A percentile compares a stretch with the other conserved stretches of the same genome.
Conservation (phyloP, 2,888 invertebrate species). For the Tethea ocularis region DNA sequence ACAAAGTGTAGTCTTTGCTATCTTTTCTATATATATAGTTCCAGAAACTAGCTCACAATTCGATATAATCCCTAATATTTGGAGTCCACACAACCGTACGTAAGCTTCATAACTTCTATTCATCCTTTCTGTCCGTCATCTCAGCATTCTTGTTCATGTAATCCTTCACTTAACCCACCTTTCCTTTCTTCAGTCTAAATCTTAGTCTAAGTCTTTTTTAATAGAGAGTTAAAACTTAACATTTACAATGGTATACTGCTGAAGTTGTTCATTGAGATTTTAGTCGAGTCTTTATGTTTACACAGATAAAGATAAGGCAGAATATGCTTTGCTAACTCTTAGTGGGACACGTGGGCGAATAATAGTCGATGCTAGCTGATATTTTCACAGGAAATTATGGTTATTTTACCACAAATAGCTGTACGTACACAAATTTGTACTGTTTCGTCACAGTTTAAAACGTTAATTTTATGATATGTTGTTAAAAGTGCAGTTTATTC, state of each 20-base stretch:
- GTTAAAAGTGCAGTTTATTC: neutral
- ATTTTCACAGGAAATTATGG: constrained; percentile 53
- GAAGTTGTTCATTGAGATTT: constrained; percentile 17
- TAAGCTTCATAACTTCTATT: too few relatives aligned
- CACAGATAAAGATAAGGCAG: constrained; percentile 36
- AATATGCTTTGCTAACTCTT: constrained; percentile 38
- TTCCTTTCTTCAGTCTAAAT: too few relatives aligned
- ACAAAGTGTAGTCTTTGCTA: neutral
- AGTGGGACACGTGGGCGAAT: constrained; percentile 55
- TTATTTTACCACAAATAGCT: constrained; percentile 29
- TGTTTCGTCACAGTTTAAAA: constrained; percentile 9
- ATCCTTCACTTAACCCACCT: too few relatives aligned
- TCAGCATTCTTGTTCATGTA: too few relatives aligned
- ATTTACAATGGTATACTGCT: neutral
- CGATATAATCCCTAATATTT: too few relatives aligned
- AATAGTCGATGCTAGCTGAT: constrained; percentile 52
- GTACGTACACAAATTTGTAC: constrained; percentile 11
- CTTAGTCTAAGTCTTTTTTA: too few relatives aligned
- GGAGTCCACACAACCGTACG: too few relatives aligned
- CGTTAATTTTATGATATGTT: neutral
- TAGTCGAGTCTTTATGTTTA: constrained; percentile 30
- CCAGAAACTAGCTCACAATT: too few relatives aligned
- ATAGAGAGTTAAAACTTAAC: neutral
- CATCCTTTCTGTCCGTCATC: too few relatives aligned
- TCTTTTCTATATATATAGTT: too few relatives aligned